A percentile compares a stretch with the other conserved stretches of the same genome.
phyloP scores from a whole-genome alignment of 1,140 invertebrate genomes.

The Luehdorfia chinensis region DNA sequence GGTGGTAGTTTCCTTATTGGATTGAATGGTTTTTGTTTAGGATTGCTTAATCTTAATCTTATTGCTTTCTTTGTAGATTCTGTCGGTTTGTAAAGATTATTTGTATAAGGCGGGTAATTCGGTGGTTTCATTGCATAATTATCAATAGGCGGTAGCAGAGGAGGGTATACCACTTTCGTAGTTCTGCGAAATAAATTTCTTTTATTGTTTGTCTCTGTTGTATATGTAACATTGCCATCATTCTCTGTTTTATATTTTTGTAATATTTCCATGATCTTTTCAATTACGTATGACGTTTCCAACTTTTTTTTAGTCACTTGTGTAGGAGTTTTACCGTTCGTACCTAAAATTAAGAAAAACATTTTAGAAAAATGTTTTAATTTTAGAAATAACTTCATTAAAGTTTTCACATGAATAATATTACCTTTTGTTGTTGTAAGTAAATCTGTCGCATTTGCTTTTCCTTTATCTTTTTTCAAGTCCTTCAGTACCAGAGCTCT shows the following conservation, averaged over 20 bases:
- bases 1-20: constrained; percentile 2
- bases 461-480: constrained; percentile 36
- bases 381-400: no score
- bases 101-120: no score
- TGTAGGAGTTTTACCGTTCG: background rate
- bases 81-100: no score
- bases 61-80: background rate
- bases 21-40: background rate
- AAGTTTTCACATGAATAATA: no score
- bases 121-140: no score
- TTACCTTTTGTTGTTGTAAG: constrained; percentile 6
- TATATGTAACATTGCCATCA: constrained; percentile 1
- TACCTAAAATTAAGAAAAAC: no score
- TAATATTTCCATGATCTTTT: constrained; percentile 51
- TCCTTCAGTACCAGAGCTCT: constrained; percentile 51
- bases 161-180: no score
- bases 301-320: background rate
- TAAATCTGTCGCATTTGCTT: background rate
- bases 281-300: constrained; percentile 23
- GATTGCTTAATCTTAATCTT: background rate
- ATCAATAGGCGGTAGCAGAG: no score
- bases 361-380: no score
- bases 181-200: no score
- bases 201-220: constrained; percentile 6
- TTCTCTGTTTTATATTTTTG: constrained; percentile 39